Conservation (phyloP, 2,888 invertebrate genomes). For the Cistogaster globosa region DNA sequence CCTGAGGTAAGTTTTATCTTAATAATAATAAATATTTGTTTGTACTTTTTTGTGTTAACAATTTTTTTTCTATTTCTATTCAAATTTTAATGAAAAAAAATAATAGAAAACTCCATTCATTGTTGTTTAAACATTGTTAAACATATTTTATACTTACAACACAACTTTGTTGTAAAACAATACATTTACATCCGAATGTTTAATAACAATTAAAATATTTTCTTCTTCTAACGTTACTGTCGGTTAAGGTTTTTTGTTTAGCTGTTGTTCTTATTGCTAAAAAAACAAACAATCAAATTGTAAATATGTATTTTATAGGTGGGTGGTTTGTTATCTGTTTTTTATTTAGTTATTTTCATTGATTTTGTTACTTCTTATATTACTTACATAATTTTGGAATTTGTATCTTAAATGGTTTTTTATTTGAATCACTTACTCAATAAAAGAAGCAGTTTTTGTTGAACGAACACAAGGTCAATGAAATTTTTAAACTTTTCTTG, state of each 20-base stretch:
- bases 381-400: slow-evolving; percentile 30
- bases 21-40: slow-evolving; percentile 51
- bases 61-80: slow-evolving; percentile 32
- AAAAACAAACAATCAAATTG: slow-evolving; percentile 43
- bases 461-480: too few relatives aligned
- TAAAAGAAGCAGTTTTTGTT: not conserved
- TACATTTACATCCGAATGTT: slow-evolving; percentile 33
- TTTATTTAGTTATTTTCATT: not conserved
- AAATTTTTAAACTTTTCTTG: too few relatives aligned
- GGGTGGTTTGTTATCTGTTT: slow-evolving; percentile 47
- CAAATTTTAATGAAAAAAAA: slow-evolving; percentile 18
- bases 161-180: slow-evolving; percentile 45
- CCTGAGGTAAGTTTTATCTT: slow-evolving; percentile 88
- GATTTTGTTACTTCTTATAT: slow-evolving; percentile 19
- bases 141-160: slow-evolving; percentile 36
- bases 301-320: slow-evolving; percentile 43
- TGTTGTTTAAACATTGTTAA: slow-evolving; percentile 59
- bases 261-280: slow-evolving; percentile 28
- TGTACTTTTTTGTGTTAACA: slow-evolving; percentile 27
- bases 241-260: slow-evolving; percentile 9
- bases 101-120: slow-evolving; percentile 43
- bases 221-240: slow-evolving; percentile 40
- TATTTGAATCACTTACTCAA: not conserved
- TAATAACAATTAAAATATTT: slow-evolving; percentile 66
- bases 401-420: slow-evolving; percentile 34